Percentiles rank a stretch among this genome's conserved stretches.
Conservation (phyloP, 2,797 vertebrate species). For the Poecilia wingei region DNA sequence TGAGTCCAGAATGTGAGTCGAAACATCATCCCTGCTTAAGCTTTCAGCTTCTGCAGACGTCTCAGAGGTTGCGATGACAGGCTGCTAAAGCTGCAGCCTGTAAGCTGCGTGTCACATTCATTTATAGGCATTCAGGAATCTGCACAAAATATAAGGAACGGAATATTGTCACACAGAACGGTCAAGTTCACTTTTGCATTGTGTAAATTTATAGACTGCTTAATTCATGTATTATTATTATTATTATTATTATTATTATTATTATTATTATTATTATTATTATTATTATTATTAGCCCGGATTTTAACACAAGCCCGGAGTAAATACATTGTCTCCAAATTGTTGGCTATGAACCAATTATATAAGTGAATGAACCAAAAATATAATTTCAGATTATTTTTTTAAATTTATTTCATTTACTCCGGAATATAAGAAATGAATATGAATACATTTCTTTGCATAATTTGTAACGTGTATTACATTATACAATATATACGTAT, state of each 20-base stretch:
- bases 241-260: neutral
- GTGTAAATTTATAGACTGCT: neutral
- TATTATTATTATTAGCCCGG: neutral
- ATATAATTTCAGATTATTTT: neutral
- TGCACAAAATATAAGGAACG: constrained; percentile 38
- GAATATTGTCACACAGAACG: constrained; percentile 34
- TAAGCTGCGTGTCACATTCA: constrained; percentile 53
- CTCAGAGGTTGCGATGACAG: constrained; percentile 60
- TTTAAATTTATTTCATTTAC: too few relatives aligned
- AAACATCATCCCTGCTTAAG: constrained; percentile 12
- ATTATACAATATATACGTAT: too few relatives aligned
- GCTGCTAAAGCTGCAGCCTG: constrained; percentile 45
- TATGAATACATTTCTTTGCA: too few relatives aligned
- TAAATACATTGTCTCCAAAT: neutral
- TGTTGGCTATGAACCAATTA: too few relatives aligned
- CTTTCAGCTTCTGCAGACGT: constrained; percentile 28
- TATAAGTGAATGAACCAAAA: too few relatives aligned
- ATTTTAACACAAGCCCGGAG: neutral
- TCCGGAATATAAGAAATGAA: too few relatives aligned
- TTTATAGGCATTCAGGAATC: constrained; percentile 58
- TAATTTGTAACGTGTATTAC: too few relatives aligned
- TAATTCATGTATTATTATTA: neutral
- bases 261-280: neutral
- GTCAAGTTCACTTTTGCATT: constrained; percentile 22
- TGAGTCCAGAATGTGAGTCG: constrained; percentile 26